Conservation (phyloP, 2,888 invertebrate species). For the Brachyptera putata region DNA sequence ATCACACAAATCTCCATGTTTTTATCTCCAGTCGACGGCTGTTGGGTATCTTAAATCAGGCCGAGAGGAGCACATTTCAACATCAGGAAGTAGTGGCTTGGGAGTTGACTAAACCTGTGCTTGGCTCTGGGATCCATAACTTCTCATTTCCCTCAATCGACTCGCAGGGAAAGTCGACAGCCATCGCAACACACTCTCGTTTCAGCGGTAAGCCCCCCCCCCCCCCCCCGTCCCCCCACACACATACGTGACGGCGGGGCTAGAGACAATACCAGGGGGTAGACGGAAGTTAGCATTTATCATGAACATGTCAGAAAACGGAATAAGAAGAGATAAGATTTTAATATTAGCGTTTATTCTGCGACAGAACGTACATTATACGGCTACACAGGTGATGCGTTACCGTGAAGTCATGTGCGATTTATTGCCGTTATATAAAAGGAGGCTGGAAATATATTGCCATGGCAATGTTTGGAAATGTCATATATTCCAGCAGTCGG, state of each 20-base stretch:
- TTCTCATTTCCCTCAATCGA: slow-evolving; percentile 15
- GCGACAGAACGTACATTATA: background rate
- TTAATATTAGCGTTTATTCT: slow-evolving; percentile 11
- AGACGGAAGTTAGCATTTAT: background rate
- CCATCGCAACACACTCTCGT: slow-evolving; percentile 9
- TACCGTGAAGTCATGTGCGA: no score
- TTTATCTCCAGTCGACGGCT: background rate
- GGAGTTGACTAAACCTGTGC: slow-evolving; percentile 7
- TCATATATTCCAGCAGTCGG: no score
- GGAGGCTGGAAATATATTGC: no score
- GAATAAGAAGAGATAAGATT: background rate
- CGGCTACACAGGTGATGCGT: slow-evolving; percentile 1
- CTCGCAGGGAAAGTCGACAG: slow-evolving; percentile 2
- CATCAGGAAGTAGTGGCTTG: slow-evolving; percentile 1
- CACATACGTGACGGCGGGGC: no score
- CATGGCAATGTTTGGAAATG: no score
- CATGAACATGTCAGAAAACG: slow-evolving; percentile 1
- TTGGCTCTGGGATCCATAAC: background rate
- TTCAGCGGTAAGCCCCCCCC: slow-evolving; percentile 1
- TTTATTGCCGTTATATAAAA: background rate
- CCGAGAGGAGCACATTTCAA: background rate
- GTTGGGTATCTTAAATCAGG: slow-evolving; percentile 6
- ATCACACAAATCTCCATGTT: background rate
- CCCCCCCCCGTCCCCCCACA: no score
- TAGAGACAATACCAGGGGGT: no score